These are phyloP conservation scores for Cheilosia urbana DNA, from an alignment of 2,888 invertebrate species.

Conservation along the genomic window DNA sequence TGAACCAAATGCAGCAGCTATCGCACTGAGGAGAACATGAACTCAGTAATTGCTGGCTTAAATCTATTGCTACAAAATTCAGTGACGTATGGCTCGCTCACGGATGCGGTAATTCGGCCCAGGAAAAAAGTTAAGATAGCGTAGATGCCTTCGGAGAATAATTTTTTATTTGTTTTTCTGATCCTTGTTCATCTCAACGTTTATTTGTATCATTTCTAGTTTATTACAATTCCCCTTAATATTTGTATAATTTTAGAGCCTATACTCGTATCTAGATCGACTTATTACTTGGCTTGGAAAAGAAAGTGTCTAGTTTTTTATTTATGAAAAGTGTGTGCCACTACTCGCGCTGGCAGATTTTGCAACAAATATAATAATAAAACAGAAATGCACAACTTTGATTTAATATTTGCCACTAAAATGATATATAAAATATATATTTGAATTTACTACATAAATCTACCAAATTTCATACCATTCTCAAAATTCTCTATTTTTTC, in stretches of 20 bases:
- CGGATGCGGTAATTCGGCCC: too few species aligned
- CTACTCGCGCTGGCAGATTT: constrained; percentile 3
- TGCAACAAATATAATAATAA: constrained; percentile 6
- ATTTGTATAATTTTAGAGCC: constrained; percentile 1
- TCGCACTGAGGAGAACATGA: too few species aligned
- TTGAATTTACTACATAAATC: neutral
- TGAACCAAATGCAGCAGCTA: too few species aligned
- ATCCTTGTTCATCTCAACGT: too few species aligned
- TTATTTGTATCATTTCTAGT: too few species aligned
- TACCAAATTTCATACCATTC: constrained; percentile 1
- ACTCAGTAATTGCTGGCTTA: too few species aligned
- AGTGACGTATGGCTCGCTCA: too few species aligned
- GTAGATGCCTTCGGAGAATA: too few species aligned
- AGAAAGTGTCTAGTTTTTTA: neutral
- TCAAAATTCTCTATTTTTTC: constrained; percentile 14
- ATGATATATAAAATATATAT: neutral
- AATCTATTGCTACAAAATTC: too few species aligned
- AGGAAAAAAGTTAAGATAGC: too few species aligned
- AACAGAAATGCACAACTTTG: constrained; percentile 48
- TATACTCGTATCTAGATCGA: neutral
- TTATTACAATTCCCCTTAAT: too few species aligned
- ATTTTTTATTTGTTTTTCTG: too few species aligned
- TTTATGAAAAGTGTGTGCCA: constrained; percentile 14
- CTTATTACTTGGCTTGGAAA: neutral
- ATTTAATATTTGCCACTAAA: constrained; percentile 71